phyloP scores from a whole-genome alignment of 2,113 vertebrate species.

The Ptilonorhynchus violaceus region DNA sequence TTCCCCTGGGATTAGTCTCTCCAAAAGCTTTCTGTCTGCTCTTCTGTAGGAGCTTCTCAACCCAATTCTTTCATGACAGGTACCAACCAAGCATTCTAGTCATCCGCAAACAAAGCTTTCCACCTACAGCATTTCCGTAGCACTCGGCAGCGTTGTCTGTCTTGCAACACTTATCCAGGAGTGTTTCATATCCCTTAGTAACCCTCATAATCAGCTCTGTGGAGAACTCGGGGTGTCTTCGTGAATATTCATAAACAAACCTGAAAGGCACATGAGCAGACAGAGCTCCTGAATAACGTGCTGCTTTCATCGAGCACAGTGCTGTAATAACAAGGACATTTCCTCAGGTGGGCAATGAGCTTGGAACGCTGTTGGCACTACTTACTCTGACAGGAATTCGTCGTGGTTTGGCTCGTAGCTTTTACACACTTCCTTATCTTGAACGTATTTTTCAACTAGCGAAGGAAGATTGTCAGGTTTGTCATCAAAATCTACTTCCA shows the following conservation, averaged over 20 bases:
- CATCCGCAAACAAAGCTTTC: neutral
- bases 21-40: neutral
- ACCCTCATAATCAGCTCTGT: neutral
- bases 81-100: neutral
- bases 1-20: neutral
- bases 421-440: conserved; percentile 63
- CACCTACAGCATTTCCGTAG: conserved; percentile 53
- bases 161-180: conserved; percentile 71
- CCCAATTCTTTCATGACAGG: neutral
- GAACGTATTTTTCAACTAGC: neutral
- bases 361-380: neutral
- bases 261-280: conserved; percentile 15
- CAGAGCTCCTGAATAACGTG: neutral
- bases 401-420: conserved; percentile 49
- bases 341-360: neutral
- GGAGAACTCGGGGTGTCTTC: conserved; percentile 54
- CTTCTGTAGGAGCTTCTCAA: neutral
- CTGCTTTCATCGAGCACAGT: neutral
- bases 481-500: neutral
- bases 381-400: conserved; percentile 62
- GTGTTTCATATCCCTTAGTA: conserved; percentile 44
- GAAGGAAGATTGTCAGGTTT: conserved; percentile 19
- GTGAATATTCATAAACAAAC: conserved; percentile 60
- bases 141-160: conserved; percentile 46
- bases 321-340: neutral